Base-by-base conservation (phyloP, 1,140 invertebrate genomes). In the Agrypnia vestita region DNA sequence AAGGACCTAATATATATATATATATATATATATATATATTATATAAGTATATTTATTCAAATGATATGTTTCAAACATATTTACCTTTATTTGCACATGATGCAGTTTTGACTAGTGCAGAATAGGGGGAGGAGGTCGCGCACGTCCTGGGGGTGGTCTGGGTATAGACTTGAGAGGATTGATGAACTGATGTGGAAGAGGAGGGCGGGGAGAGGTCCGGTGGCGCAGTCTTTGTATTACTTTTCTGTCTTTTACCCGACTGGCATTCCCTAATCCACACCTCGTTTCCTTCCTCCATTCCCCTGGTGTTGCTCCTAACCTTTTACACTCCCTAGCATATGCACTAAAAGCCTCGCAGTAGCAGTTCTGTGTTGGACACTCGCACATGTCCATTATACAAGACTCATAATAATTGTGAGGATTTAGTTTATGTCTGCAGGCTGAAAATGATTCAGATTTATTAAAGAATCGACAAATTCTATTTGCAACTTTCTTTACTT, bases 331-430 rank as follows among this genome's bases (percentile, higher is more conserved):
- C 80, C 95, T 93, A 4, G 94, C 94, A 86, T 98, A 98, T 0
- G 97, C 96, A 73, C 94, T 93, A 80, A 97, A 93, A 62, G 95
- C 95, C 84, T 97, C 96, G 86, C 97, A 98, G 85, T 97, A 95
- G 85, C 97, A 98, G 76, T 92, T 90, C 49, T 91, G 89, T n/a
- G 91, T 90, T 0, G 94, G 93, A 89, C 97, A 98, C 85, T 97
- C 95, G 86, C 96, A 97, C 89, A 97, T 96, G 86, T 98, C 97
- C 85, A 95, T 90, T 77, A 95, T 91, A 87, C 97, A 98, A 0
- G 96, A 95, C 87, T 94, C 94, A 84, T 94, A 94, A 86, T 96
- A 97, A 85, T 95, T 94, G 61, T 91, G 90, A 46, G 93, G 92
- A 85, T 95, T 95, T 59, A 97, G 91, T 84, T 93, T 93, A 79